Percentiles rank a stretch among this genome's conserved stretches.
These are phyloP conservation scores for Corythaixoides concolor DNA, from an alignment of 2,113 vertebrate species.

Conservation along the genomic window DNA sequence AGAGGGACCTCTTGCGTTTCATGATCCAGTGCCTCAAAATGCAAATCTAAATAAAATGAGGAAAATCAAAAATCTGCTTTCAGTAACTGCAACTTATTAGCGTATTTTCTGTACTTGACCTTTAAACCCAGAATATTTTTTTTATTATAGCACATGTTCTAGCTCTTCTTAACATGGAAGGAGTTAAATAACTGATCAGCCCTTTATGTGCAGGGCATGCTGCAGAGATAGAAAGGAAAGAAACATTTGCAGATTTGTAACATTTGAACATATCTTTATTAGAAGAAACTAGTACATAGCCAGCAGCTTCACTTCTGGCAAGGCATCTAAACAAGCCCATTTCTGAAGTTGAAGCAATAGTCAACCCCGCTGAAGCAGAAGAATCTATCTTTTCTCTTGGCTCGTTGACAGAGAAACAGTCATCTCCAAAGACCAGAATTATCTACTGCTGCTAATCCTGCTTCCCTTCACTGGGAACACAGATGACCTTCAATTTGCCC, in stretches of 20 bases:
- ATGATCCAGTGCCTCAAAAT: background rate
- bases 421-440: constrained; percentile 28
- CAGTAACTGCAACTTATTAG: background rate
- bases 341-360: constrained; percentile 19
- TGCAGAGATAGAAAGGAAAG: background rate
- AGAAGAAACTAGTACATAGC: background rate
- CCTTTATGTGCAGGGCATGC: background rate
- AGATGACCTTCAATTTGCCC: constrained; percentile 20
- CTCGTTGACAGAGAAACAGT: constrained; percentile 29
- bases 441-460: constrained; percentile 13
- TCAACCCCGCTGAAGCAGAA: background rate
- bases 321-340: constrained; percentile 4
- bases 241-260: background rate
- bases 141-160: background rate
- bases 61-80: background rate
- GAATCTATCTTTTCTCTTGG: constrained; percentile 47
- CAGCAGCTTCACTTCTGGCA: constrained; percentile 26
- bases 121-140: background rate
- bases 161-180: background rate
- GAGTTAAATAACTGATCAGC: background rate
- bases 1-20: background rate
- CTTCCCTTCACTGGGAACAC: background rate
- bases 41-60: background rate
- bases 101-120: background rate
- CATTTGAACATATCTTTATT: background rate